Evolutionary conservation across 2,113 vertebrate genomes (phyloP).

Genomic region (Seriola aureovittata): DNA sequence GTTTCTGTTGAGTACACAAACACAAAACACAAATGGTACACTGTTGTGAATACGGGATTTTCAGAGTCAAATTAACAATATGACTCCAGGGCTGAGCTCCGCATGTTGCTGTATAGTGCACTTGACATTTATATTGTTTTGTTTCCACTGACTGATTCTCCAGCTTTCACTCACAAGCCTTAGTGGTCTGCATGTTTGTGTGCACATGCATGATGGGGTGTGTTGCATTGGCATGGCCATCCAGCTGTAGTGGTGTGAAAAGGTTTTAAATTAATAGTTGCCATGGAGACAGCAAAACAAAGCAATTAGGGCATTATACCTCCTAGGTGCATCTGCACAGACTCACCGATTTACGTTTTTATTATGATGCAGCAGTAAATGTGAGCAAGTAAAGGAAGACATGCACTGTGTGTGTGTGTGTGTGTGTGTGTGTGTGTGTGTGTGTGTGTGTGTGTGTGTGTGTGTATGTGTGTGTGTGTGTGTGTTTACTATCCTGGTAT

Average conservation of each 20-base stretch:
- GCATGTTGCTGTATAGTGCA: constrained; percentile 31
- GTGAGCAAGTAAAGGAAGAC: constrained; percentile 19
- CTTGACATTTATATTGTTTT: constrained; percentile 61
- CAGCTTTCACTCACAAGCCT: constrained; percentile 30
- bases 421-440: not conserved
- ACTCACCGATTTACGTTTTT: constrained; percentile 21
- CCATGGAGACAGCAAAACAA: constrained; percentile 58
- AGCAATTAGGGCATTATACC: constrained; percentile 36
- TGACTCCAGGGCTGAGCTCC: constrained; percentile 43
- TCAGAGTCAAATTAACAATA: constrained; percentile 40
- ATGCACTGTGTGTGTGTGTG: not conserved
- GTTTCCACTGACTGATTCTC: constrained; percentile 23
- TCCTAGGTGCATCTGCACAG: constrained; percentile 2
- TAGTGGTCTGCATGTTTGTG: constrained; percentile 10
- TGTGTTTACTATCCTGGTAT: constrained; percentile 33
- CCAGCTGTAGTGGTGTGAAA: constrained; percentile 23
- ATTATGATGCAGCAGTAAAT: constrained; percentile 38
- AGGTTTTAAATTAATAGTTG: constrained; percentile 60
- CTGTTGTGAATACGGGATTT: constrained; percentile 33
- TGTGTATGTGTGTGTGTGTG: not conserved
- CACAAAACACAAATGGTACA: constrained; percentile 6
- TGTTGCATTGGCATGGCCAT: constrained; percentile 16
- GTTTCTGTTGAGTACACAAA: not conserved
- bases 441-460: constrained; percentile 3
- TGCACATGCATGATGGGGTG: constrained; percentile 26